A percentile compares a stretch with the other conserved stretches of the same genome.
These are phyloP conservation scores for Oxygymnocypris stewartii DNA, from an alignment of 2,113 vertebrate genomes.

Conservation along the genomic window DNA sequence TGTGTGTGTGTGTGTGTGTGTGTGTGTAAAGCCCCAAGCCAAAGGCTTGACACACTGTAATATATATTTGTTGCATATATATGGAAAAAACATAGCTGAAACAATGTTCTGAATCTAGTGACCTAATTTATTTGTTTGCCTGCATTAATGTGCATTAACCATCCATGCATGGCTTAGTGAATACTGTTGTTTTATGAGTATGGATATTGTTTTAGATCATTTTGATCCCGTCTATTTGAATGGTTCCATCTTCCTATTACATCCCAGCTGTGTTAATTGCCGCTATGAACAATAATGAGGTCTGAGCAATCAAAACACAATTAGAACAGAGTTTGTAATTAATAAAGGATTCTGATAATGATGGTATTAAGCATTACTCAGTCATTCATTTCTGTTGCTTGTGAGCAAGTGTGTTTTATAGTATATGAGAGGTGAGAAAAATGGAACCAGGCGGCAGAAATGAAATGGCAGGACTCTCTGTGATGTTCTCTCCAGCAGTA, in stretches of 20 bases:
- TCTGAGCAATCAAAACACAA: constrained; percentile 22
- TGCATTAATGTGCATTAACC: constrained; percentile 1
- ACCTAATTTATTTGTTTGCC: not conserved
- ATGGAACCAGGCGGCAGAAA: constrained; percentile 68
- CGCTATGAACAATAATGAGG: not conserved
- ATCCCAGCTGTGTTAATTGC: not conserved
- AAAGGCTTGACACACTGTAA: not conserved
- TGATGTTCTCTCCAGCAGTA: constrained; percentile 92
- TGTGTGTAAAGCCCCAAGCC: not conserved
- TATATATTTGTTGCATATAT: not conserved
- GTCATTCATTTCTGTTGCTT: constrained; percentile 2
- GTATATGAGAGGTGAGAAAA: constrained; percentile 69
- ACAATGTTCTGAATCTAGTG: not conserved
- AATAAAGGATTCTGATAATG: constrained; percentile 11
- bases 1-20: too few species aligned
- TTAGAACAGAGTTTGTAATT: not conserved
- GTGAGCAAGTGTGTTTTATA: constrained; percentile 27
- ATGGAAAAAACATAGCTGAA: not conserved
- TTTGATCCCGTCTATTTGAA: not conserved
- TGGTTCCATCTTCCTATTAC: not conserved
- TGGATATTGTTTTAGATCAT: not conserved
- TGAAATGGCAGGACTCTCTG: constrained; percentile 74
- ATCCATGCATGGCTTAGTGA: not conserved
- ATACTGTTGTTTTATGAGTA: constrained; percentile 6
- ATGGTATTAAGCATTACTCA: constrained; percentile 6